Percentiles rank a stretch among this genome's conserved stretches.
Conservation (phyloP, 2,797 vertebrate species). For the Acanthurus leucopareius region DNA sequence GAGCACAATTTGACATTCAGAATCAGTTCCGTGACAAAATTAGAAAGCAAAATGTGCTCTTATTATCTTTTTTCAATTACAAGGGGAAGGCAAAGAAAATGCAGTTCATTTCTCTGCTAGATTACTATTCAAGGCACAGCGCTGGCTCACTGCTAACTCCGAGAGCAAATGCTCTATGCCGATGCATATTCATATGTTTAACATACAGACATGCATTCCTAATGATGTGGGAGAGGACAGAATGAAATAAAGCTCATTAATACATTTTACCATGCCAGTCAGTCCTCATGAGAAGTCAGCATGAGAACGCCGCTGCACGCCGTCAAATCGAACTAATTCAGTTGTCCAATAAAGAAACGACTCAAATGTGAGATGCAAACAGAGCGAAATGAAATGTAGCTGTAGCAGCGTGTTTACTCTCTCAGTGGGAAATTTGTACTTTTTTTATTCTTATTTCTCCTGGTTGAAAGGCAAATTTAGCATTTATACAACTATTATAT, state of each 20-base stretch:
- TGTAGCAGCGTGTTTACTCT: constrained; percentile 21
- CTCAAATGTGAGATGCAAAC: constrained; percentile 40
- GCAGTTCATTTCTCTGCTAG: constrained; percentile 56
- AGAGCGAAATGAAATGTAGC: constrained; percentile 35
- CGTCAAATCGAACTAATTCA: constrained; percentile 68
- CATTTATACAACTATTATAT: not conserved
- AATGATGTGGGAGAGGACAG: constrained; percentile 76
- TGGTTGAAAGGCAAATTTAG: not conserved
- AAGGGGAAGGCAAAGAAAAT: constrained; percentile 63
- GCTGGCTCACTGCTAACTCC: constrained; percentile 77
- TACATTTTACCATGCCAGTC: constrained; percentile 80
- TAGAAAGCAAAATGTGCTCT: constrained; percentile 27
- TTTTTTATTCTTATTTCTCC: constrained; percentile 9
- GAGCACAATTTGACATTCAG: constrained; percentile 41
- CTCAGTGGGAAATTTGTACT: constrained; percentile 5
- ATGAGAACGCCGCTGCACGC: constrained; percentile 49
- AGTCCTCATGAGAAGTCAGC: constrained; percentile 68
- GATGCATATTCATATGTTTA: constrained; percentile 91
- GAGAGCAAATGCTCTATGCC: constrained; percentile 82
- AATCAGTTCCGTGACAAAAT: constrained; percentile 33
- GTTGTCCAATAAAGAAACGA: constrained; percentile 39
- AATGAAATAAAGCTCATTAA: constrained; percentile 84
- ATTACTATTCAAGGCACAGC: constrained; percentile 87
- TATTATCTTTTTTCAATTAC: constrained; percentile 65
- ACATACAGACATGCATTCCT: constrained; percentile 85